phyloP scores from a whole-genome alignment of 2,888 invertebrate genomes.

The Pandemis cinnamomeana region DNA sequence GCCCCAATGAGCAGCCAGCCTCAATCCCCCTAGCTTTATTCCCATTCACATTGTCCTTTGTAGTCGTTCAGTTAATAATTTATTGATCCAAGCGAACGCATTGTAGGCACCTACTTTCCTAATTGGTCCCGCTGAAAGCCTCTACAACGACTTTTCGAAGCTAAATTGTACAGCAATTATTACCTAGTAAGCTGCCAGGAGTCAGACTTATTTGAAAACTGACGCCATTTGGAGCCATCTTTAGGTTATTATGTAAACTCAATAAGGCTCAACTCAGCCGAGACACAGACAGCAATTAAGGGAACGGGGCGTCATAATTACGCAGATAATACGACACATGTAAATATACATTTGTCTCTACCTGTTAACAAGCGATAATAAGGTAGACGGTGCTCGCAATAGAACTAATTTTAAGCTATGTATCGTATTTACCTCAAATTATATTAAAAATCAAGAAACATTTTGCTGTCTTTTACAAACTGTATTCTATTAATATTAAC shows the following conservation, averaged over 20 bases:
- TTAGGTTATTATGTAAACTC: constrained; percentile 15
- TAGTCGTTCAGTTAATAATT: constrained; percentile 58
- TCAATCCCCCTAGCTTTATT: constrained; percentile 44
- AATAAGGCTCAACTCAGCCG: background rate
- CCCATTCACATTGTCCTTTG: constrained; percentile 51
- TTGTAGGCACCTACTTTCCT: constrained; percentile 64
- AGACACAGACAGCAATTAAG: constrained; percentile 42
- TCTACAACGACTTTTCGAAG: constrained; percentile 56
- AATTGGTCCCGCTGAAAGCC: constrained; percentile 68
- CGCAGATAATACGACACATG: constrained; percentile 19
- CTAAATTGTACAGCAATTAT: constrained; percentile 64
- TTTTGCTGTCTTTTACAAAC: no score
- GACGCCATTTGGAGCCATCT: constrained; percentile 17
- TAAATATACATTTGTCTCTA: background rate
- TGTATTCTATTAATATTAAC: no score
- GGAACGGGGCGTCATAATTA: constrained; percentile 4
- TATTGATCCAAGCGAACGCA: constrained; percentile 57
- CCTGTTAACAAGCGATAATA: background rate
- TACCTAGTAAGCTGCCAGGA: constrained; percentile 45
- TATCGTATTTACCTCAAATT: background rate
- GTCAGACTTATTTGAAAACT: background rate
- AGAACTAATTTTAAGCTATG: background rate
- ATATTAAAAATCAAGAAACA: background rate
- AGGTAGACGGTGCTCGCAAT: background rate
- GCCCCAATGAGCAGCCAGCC: constrained; percentile 24